Evolutionary conservation across 2,113 vertebrate genomes (phyloP).

Genomic region (Lamprotornis superbus): DNA sequence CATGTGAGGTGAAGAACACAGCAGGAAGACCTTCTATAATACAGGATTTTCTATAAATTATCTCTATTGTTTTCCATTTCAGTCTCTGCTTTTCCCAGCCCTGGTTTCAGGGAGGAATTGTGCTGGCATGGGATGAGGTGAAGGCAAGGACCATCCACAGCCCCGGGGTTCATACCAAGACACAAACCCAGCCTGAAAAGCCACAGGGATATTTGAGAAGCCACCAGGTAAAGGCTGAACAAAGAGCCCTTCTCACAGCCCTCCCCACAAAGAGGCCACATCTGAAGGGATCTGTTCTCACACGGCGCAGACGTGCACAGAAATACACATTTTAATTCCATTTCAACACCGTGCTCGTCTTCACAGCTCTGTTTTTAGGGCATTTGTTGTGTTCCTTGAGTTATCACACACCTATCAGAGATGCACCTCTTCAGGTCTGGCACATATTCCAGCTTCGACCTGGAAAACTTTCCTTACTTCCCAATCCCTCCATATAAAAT

Average conservation of each 20-base stretch:
- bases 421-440: neutral
- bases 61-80: neutral
- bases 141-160: neutral
- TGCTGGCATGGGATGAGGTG: neutral
- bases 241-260: neutral
- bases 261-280: neutral
- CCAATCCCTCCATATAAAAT: neutral
- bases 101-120: neutral
- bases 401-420: neutral
- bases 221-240: neutral
- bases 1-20: neutral
- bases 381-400: neutral
- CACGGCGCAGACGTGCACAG: rapidly evolving
- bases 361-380: neutral
- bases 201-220: neutral
- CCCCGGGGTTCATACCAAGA: neutral
- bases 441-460: neutral
- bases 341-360: neutral
- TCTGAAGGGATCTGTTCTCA: neutral
- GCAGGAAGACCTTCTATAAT: neutral
- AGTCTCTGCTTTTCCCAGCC: neutral
- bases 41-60: neutral
- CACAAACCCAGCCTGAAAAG: neutral
- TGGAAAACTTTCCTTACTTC: neutral
- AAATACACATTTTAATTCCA: neutral